Percentiles rank a stretch among this genome's conserved stretches.
phyloP scores from a whole-genome alignment of 2,797 vertebrate genomes.

The Menidia menidia region DNA sequence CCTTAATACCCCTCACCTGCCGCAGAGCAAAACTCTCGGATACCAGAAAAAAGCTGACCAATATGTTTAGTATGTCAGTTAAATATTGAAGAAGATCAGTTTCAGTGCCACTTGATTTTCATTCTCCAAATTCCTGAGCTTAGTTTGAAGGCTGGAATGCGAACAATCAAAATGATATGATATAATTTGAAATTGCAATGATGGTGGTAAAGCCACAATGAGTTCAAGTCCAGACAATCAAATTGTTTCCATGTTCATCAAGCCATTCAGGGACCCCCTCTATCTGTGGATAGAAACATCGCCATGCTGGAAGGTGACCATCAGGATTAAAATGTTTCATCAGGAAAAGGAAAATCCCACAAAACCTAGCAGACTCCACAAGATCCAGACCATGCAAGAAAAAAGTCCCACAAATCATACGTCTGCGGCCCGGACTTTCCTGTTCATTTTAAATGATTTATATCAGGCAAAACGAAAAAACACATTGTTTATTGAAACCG shows the following conservation, averaged over 20 bases:
- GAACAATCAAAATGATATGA: background rate
- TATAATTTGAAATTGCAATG: background rate
- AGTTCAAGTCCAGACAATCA: background rate
- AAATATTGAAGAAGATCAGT: background rate
- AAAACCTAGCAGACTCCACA: background rate
- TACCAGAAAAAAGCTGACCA: background rate
- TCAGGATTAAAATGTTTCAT: slow-evolving; percentile 2
- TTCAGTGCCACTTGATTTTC: background rate
- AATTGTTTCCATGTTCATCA: background rate
- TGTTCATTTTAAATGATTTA: background rate
- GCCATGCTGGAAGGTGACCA: background rate
- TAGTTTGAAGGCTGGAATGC: background rate
- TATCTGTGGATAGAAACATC: background rate
- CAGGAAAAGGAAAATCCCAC: background rate
- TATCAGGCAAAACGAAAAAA: slow-evolving; percentile 9
- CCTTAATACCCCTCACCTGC: slow-evolving; percentile 14
- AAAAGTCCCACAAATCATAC: background rate
- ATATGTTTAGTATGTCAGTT: background rate
- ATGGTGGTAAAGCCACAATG: background rate
- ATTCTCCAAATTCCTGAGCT: background rate
- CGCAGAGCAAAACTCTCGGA: slow-evolving; percentile 19
- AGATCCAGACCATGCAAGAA: background rate
- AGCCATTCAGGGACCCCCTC: background rate
- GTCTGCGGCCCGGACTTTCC: background rate
- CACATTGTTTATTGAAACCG: background rate